Evolutionary conservation across 2,797 vertebrate species (phyloP).

Genomic region (Sebastiscus tertius): DNA sequence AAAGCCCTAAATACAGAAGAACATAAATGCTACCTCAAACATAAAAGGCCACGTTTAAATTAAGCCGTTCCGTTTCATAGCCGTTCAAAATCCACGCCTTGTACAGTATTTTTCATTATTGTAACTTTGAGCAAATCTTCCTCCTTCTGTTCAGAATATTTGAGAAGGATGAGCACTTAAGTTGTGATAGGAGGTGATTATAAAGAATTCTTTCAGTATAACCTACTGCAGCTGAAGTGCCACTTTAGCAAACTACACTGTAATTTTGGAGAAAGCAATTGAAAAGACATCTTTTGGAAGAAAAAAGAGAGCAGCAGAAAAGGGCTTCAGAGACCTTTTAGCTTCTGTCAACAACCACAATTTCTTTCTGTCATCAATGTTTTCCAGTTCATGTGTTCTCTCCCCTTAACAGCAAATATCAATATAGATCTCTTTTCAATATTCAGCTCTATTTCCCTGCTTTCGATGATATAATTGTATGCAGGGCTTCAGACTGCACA

Average conservation of each 20-base stretch:
- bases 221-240: conserved; percentile 12
- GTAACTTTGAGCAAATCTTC: background rate
- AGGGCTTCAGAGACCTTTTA: background rate
- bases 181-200: conserved; percentile 51
- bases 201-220: conserved; percentile 2
- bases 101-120: conserved; percentile 9
- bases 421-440: background rate
- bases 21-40: conserved; percentile 13
- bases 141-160: background rate
- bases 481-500: conserved; percentile 11
- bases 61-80: background rate
- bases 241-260: conserved; percentile 37
- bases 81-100: background rate
- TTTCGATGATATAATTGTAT: conserved; percentile 6
- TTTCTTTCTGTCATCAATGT: conserved; percentile 1
- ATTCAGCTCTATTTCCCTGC: background rate
- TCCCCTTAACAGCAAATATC: background rate
- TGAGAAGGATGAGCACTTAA: conserved; percentile 33
- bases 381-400: conserved; percentile 5
- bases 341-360: conserved; percentile 9
- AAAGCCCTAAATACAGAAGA: conserved; percentile 17
- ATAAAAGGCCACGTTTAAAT: conserved; percentile 18
- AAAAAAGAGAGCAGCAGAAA: background rate
- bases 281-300: background rate
- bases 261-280: conserved; percentile 30